Base-by-base conservation (phyloP, 2,113 vertebrate species). In the Anguilla rostrata region DNA sequence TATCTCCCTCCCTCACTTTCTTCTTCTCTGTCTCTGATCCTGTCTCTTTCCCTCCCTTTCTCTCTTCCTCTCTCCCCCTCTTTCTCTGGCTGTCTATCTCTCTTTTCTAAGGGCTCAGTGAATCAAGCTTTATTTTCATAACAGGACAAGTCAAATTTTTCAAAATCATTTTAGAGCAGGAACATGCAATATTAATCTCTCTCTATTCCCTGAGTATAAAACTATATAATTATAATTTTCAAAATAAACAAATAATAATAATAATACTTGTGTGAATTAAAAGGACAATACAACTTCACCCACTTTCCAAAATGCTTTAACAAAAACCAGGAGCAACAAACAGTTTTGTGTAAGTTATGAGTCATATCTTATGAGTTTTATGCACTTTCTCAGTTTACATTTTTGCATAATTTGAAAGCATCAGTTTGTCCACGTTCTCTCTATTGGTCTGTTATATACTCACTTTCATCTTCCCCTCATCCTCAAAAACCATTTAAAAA, bases 71-170 rank as follows among this genome's bases (percentile, higher is more conserved):
- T 53, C 49, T 53, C 9, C 12, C 49, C 12, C 49, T 53, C 49
- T 53, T 90, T 91, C 90, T 90, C 85, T 15, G 34, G 84, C 78
- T 78, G 84, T 43, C 20, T 40, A 12, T 39, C 34, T 9, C 15
- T 16, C 34, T 40, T 11, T 39, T 71, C 57, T 39, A 14, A n/a
- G 53, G 39, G 18, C 20, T 82, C 5, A n/a, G 43, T 83, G 53
- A n/a, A 66, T 16, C 53, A 18, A 26, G 71, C n/a, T 75, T 75
- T 75, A 75, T 75, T 75, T 34, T n/a, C 71, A 75, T 75, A 26
- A 75, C 71, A 34, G 63, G 6, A n/a, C 16, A 7, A 1, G 26
- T 34, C 71, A 20, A 71, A 20, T 71, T 22, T 71, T 22, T 20
- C 22, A 22, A 34, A 14, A 34, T 22, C 6, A 75, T 75, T 9